Conservation (phyloP, 1,140 invertebrate species). For the Sitophilus oryzae region DNA sequence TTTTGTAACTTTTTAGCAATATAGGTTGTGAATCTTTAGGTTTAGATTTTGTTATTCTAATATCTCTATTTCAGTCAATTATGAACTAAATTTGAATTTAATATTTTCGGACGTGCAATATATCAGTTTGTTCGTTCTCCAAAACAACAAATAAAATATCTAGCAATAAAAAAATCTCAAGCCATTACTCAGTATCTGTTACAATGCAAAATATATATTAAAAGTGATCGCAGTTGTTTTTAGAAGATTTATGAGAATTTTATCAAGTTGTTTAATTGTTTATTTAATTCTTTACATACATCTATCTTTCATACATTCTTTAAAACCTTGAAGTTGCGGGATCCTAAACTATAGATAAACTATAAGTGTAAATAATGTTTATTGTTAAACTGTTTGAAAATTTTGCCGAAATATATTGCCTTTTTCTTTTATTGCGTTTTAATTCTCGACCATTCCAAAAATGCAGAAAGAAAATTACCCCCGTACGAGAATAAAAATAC, state of each 20-base stretch:
- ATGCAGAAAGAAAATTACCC: not conserved
- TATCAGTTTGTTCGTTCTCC: not conserved
- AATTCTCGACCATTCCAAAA: not conserved
- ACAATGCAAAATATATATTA: no score
- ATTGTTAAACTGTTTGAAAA: slow-evolving; percentile 21
- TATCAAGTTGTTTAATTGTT: no score
- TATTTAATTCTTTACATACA: no score
- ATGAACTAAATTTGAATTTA: not conserved
- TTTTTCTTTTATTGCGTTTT: slow-evolving; percentile 14
- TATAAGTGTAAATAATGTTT: slow-evolving; percentile 21
- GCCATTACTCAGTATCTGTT: no score
- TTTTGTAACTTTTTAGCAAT: slow-evolving; percentile 1
- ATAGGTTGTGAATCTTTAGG: slow-evolving; percentile 2
- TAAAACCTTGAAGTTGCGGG: no score
- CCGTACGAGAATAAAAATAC: not conserved
- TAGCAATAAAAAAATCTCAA: not conserved
- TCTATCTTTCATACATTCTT: no score
- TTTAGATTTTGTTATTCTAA: not conserved
- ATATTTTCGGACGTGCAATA: not conserved
- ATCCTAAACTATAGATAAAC: no score
- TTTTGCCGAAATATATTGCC: slow-evolving; percentile 19
- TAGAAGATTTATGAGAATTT: no score
- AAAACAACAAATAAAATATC: no score
- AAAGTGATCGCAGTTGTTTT: no score
- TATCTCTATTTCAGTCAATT: not conserved